phyloP scores from a whole-genome alignment of 2,113 vertebrate species.

The Vidua chalybeata region DNA sequence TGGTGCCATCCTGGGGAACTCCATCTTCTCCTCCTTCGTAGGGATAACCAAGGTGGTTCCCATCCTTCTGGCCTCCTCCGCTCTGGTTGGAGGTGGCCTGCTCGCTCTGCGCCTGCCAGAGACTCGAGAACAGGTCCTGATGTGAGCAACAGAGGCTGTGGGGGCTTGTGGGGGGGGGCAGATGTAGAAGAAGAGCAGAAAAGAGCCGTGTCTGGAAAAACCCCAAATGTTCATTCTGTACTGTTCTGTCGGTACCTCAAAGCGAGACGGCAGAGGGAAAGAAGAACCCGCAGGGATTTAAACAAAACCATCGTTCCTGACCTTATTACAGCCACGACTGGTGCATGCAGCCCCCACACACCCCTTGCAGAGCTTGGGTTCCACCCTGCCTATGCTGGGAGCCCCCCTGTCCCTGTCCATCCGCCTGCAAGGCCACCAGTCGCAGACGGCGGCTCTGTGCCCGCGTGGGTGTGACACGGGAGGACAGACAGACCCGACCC shows the following conservation, averaged over 20 bases:
- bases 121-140: slow-evolving; percentile 92
- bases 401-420: background rate
- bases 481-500: background rate
- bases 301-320: slow-evolving; percentile 27
- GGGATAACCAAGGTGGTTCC: slow-evolving; percentile 93
- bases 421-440: background rate
- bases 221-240: background rate
- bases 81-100: slow-evolving; percentile 90
- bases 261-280: background rate
- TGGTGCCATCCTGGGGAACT: slow-evolving; percentile 91
- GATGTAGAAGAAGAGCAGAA: background rate
- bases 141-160: slow-evolving; percentile 72
- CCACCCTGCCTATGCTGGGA: background rate
- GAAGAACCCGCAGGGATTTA: background rate
- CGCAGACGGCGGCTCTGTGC: accelerated
- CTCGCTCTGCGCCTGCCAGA: slow-evolving; percentile 92
- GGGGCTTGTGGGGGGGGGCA: background rate
- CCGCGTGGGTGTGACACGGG: background rate
- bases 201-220: slow-evolving; percentile 1
- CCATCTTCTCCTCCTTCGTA: slow-evolving; percentile 94
- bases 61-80: slow-evolving; percentile 91
- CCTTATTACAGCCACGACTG: background rate
- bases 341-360: slow-evolving; percentile 28
- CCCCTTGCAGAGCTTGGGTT: slow-evolving; percentile 21
- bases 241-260: background rate